A percentile compares a stretch with the other conserved stretches of the same genome.
These are phyloP conservation scores for Hipparchia sbordonii DNA, from an alignment of 2,888 invertebrate genomes.

Conservation along the genomic window DNA sequence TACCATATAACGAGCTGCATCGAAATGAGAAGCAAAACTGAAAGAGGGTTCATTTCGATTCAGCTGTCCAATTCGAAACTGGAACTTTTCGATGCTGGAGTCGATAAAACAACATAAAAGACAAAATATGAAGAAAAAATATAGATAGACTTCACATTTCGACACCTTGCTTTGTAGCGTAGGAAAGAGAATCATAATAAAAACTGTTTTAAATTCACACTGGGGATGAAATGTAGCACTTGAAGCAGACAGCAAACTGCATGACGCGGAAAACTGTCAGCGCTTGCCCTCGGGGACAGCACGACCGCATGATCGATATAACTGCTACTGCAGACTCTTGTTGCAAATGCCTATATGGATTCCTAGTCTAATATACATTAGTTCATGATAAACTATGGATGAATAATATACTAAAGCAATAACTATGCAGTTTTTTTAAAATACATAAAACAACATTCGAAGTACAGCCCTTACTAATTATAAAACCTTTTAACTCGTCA, in stretches of 20 bases:
- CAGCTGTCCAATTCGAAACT: too few relatives aligned
- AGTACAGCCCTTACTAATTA: too few relatives aligned
- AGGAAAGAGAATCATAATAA: constrained; percentile 10
- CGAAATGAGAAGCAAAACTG: too few relatives aligned
- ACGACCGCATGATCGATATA: constrained; percentile 38
- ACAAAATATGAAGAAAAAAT: background rate
- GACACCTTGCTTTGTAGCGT: background rate
- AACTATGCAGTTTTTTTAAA: too few relatives aligned
- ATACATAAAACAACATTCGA: too few relatives aligned
- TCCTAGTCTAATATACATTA: background rate
- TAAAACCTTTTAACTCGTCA: too few relatives aligned
- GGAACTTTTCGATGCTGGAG: too few relatives aligned
- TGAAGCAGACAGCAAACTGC: constrained; percentile 31
- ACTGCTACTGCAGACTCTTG: constrained; percentile 22
- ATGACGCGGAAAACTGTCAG: constrained; percentile 34
- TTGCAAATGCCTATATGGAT: constrained; percentile 16
- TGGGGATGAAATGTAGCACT: constrained; percentile 28
- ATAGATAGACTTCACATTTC: background rate
- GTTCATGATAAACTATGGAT: too few relatives aligned
- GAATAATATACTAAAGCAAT: too few relatives aligned
- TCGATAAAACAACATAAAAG: background rate
- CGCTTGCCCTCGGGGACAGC: constrained; percentile 33
- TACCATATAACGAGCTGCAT: too few relatives aligned
- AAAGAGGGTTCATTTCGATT: too few relatives aligned
- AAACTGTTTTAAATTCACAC: constrained; percentile 15